Evolutionary conservation across 1,140 invertebrate species (phyloP).

Genomic region (Saccostrea cuccullata): DNA sequence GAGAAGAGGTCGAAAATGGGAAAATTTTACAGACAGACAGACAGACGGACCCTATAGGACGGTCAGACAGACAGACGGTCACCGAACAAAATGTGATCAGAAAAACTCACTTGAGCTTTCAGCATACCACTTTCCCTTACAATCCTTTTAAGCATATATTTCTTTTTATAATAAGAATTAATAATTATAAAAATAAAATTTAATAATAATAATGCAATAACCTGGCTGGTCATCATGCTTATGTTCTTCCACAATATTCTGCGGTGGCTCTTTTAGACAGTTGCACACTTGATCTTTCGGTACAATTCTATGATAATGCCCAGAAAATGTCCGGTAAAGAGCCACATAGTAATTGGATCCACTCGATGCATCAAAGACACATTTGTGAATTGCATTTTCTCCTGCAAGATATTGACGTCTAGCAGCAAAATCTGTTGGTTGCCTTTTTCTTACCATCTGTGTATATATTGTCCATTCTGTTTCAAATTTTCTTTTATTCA

Average conservation of each 20-base stretch:
- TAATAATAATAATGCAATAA: background rate
- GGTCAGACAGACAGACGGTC: too few species aligned
- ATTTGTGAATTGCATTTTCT: background rate
- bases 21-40: too few species aligned
- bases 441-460: background rate
- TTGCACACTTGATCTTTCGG: slow-evolving; percentile 28
- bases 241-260: background rate
- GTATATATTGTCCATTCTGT: slow-evolving; percentile 40
- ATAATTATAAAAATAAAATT: too few species aligned
- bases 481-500: background rate
- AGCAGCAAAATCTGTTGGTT: background rate
- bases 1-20: too few species aligned
- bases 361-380: background rate
- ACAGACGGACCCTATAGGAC: too few species aligned
- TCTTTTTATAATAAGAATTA: too few species aligned
- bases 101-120: too few species aligned
- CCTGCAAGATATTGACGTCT: background rate
- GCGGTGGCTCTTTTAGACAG: slow-evolving; percentile 13
- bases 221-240: background rate
- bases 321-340: slow-evolving; percentile 28
- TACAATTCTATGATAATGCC: slow-evolving; percentile 43
- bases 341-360: slow-evolving; percentile 37
- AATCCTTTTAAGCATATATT: too few species aligned
- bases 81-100: too few species aligned
- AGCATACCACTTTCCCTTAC: too few species aligned